Conservation (phyloP, 2,888 invertebrate species). For the Elegia similella region DNA sequence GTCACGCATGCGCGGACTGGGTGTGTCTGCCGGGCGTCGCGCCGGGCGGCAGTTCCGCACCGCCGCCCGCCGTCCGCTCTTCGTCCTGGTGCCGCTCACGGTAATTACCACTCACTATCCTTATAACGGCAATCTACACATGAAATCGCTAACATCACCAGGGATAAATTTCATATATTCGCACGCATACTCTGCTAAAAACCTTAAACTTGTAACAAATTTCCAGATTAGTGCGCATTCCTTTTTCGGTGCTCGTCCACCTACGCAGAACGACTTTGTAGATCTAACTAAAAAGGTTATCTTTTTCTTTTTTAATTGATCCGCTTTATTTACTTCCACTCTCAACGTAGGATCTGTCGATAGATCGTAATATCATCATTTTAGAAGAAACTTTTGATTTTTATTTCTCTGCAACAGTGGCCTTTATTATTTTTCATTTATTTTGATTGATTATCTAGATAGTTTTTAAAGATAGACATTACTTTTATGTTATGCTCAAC, state of each 20-base stretch:
- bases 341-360: neutral
- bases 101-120: constrained; percentile 44
- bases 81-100: constrained; percentile 37
- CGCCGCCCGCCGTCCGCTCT: constrained; percentile 35
- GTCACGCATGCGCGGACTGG: constrained; percentile 71
- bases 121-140: constrained; percentile 23
- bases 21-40: constrained; percentile 64
- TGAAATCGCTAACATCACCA: constrained; percentile 21
- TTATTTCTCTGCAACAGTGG: no score
- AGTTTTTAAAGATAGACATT: no score
- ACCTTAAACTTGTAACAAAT: constrained; percentile 26
- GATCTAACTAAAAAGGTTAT: constrained; percentile 31
- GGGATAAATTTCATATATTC: neutral
- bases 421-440: no score
- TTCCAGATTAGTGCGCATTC: constrained; percentile 47
- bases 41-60: constrained; percentile 64
- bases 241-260: constrained; percentile 46
- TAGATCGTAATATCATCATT: neutral
- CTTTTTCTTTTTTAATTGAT: constrained; percentile 26
- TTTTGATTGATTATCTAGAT: no score
- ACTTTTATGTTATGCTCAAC: no score
- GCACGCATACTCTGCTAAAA: neutral
- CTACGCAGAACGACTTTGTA: constrained; percentile 51
- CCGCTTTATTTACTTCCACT: constrained; percentile 3
- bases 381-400: neutral